Base-by-base conservation (phyloP, 2,888 invertebrate species). In the Asteroscopus sphinx region DNA sequence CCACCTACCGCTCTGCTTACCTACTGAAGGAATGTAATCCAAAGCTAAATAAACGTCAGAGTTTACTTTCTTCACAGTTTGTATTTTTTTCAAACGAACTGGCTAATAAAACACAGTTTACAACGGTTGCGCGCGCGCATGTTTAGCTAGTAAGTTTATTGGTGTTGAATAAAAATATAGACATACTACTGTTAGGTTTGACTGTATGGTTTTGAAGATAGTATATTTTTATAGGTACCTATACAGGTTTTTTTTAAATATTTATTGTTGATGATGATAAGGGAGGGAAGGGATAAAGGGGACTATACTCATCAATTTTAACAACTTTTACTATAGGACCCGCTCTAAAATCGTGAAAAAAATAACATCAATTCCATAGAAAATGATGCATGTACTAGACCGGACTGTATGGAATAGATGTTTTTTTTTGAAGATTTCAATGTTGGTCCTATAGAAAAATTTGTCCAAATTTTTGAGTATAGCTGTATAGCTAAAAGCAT, bases 21-120 rank as follows among this genome's bases (percentile, higher is more conserved):
- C 49, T 48, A 32, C 32, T 37, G 2, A 37, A 56, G 25, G 47
- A 56, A 62, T 28, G 45, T 53, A 36, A 52, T 37, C 44, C 12
- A 16, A 28, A 33, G 39, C 40, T 61, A 62, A 67, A 67, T 52
- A 62, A 52, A 68, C 62, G 56, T 42, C 45, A 41, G 48, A 66
- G 45, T 67, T 67, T 67, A 48, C 63, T 68, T 68, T 63, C 49
- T 53, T 41, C 12, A 26, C 57, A 55, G 61, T 56, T 65, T 68
- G 65, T 72, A 54, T 65, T 68, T 72, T 68, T 72, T 68, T 51
- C 44, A 52, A 67, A 55, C 61, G 61, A 53, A 53, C 53, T 26
- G 32, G 49, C 56, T 36, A 65, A 66, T 72, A 73, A 73, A 72
- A 73, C 46, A 8, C 25, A 41, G 40, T 72, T 68, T 73, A 73